A percentile compares a stretch with the other conserved stretches of the same genome.
phyloP scores from a whole-genome alignment of 2,888 invertebrate species.

The Acrocyrtus sp. region DNA sequence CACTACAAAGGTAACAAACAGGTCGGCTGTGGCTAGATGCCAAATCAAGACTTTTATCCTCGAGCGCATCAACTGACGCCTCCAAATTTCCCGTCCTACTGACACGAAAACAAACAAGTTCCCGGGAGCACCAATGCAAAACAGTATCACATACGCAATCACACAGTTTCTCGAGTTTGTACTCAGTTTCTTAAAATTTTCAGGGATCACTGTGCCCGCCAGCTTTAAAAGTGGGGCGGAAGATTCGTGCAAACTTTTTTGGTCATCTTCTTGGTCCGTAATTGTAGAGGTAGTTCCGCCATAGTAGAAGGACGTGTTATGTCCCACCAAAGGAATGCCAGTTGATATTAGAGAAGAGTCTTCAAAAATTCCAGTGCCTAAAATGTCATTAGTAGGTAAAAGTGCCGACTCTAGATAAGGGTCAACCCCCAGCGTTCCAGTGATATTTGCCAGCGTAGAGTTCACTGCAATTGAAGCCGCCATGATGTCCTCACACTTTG shows the following conservation, averaged over 20 bases:
- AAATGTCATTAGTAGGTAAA: slow-evolving; percentile 86
- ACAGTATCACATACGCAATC: slow-evolving; percentile 74
- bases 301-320: no score
- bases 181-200: slow-evolving; percentile 35
- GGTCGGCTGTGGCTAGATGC: slow-evolving; percentile 80
- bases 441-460: no score
- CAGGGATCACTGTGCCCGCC: slow-evolving; percentile 27
- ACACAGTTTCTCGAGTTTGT: slow-evolving; percentile 65
- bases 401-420: no score
- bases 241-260: no score
- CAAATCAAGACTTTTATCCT: slow-evolving; percentile 75
- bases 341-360: slow-evolving; percentile 58
- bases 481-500: no score
- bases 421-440: no score
- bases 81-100: slow-evolving; percentile 72
- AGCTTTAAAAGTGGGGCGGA: no score
- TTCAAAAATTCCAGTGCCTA: slow-evolving; percentile 49
- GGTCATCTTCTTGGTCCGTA: no score
- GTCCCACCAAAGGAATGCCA: no score
- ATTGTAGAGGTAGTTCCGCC: no score
- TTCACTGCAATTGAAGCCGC: no score
- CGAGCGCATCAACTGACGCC: slow-evolving; percentile 73
- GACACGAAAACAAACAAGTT: slow-evolving; percentile 79
- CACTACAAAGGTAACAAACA: slow-evolving; percentile 82
- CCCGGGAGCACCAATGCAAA: slow-evolving; percentile 76